Conservation (phyloP, 2,113 vertebrate genomes). For the Urocitellus parryii region DNA sequence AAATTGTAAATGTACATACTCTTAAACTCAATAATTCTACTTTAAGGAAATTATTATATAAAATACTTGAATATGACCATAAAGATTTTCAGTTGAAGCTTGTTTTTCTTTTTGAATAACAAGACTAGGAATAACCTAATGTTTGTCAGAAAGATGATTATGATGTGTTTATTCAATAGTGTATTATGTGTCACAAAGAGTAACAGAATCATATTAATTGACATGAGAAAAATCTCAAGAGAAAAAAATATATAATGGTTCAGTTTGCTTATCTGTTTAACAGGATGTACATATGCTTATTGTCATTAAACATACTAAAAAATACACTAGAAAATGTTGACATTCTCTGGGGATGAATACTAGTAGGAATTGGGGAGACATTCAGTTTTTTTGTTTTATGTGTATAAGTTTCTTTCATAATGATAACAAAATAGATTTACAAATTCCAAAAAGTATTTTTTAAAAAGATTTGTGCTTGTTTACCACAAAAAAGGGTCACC, state of each 20-base stretch:
- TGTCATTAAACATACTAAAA: not conserved
- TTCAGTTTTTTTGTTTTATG: not conserved
- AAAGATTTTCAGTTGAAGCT: not conserved
- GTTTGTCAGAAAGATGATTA: not conserved
- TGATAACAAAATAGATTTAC: not conserved
- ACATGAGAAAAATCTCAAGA: constrained; percentile 43
- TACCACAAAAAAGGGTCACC: not conserved
- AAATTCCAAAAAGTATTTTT: constrained; percentile 17
- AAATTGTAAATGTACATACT: not conserved
- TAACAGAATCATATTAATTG: not conserved
- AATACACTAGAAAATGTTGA: not conserved
- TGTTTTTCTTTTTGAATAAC: not conserved
- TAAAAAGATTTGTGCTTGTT: not conserved
- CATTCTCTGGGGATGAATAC: not conserved
- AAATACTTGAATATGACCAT: not conserved
- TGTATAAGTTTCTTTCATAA: constrained; percentile 33
- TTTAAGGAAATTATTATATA: not conserved
- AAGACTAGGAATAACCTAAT: not conserved
- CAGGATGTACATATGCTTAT: not conserved
- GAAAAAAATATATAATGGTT: not conserved
- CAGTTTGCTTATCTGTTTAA: constrained; percentile 27
- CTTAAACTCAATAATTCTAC: not conserved
- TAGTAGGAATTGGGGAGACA: not conserved
- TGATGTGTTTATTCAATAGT: not conserved
- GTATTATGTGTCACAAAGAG: not conserved